phyloP scores from a whole-genome alignment of 2,797 vertebrate genomes.

The Simalia tracyae region DNA sequence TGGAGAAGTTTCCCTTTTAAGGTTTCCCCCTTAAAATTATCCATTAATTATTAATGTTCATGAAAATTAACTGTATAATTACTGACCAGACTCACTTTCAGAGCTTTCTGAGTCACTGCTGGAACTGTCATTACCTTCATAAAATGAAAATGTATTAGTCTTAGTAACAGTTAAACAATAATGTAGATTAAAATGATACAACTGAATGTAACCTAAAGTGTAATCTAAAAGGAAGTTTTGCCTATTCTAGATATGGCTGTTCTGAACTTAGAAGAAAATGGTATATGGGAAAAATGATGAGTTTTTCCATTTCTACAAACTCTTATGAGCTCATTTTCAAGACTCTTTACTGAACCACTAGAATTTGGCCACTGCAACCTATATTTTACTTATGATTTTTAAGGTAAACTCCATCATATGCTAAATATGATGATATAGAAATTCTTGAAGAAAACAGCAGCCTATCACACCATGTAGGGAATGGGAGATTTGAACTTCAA shows the following conservation, averaged over 20 bases:
- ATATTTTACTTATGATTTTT: neutral
- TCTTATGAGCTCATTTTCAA: neutral
- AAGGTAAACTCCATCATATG: neutral
- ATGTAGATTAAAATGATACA: neutral
- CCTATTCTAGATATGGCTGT: neutral
- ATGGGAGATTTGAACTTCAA: neutral
- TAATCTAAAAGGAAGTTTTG: neutral
- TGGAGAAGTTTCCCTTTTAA: neutral
- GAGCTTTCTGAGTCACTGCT: conserved; percentile 54
- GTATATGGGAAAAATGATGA: neutral
- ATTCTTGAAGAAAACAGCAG: neutral
- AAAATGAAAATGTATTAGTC: neutral
- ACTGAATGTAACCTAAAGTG: neutral
- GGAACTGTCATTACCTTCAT: conserved; percentile 44
- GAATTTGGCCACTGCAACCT: neutral
- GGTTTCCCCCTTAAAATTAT: neutral
- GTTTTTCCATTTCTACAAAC: neutral
- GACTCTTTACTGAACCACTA: neutral
- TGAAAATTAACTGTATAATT: neutral
- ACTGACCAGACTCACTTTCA: conserved; percentile 63
- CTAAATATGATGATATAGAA: neutral
- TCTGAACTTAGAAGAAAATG: neutral
- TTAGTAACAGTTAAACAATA: neutral
- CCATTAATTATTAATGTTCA: accelerated
- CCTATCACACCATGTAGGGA: neutral